Evolutionary conservation across 2,113 vertebrate species (phyloP).

Genomic region (Todiramphus saurophagus): DNA sequence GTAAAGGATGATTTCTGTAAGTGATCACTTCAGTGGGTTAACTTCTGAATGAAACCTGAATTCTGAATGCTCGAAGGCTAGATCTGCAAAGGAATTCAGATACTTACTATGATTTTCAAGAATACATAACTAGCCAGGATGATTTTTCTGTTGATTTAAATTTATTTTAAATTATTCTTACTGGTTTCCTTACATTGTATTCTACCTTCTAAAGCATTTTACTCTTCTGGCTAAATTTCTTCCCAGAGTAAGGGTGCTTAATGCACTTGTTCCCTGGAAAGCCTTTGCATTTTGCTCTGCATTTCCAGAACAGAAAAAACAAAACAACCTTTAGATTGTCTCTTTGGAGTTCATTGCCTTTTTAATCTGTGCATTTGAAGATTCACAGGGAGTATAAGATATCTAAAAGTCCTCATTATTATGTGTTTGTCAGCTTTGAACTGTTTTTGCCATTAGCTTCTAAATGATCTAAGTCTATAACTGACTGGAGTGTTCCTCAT

Average conservation of each 20-base stretch:
- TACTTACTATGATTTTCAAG: background rate
- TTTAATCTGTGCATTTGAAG: slow-evolving; percentile 26
- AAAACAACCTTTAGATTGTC: background rate
- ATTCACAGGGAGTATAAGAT: background rate
- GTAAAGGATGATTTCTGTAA: background rate
- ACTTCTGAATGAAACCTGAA: background rate
- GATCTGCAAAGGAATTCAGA: background rate
- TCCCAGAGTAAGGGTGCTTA: background rate
- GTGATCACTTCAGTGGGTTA: background rate
- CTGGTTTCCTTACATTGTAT: background rate
- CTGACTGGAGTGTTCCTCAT: background rate
- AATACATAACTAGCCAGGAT: background rate
- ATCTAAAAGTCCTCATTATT: slow-evolving; percentile 28
- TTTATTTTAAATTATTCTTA: background rate
- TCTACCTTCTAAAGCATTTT: background rate
- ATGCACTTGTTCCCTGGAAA: background rate
- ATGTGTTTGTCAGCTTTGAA: slow-evolving; percentile 29
- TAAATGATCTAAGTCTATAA: slow-evolving; percentile 31
- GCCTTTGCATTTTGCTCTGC: background rate
- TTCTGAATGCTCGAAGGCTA: background rate
- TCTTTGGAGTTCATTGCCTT: background rate
- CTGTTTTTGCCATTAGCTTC: slow-evolving; percentile 39
- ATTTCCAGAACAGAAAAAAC: background rate
- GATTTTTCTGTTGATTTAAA: background rate
- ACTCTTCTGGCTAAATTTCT: background rate